phyloP scores from a whole-genome alignment of 2,113 vertebrate species.

The Hyla sarda region DNA sequence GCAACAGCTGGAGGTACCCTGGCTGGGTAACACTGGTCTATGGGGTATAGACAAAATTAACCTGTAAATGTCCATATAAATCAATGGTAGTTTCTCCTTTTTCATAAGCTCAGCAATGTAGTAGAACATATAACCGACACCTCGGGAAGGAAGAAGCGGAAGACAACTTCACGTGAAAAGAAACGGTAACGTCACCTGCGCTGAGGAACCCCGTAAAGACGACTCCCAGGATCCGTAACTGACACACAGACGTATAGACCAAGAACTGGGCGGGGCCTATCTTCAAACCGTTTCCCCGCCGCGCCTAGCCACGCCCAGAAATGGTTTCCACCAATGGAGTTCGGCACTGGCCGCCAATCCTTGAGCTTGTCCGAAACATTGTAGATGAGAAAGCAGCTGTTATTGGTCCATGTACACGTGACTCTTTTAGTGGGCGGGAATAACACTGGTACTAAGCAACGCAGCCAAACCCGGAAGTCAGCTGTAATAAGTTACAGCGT shows the following conservation, averaged over 20 bases:
- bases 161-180: too few species aligned
- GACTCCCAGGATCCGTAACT: not conserved
- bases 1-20: too few species aligned
- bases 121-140: too few species aligned
- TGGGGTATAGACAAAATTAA: too few species aligned
- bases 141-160: too few species aligned
- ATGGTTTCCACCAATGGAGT: not conserved
- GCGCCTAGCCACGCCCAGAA: not conserved
- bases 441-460: not conserved
- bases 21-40: too few species aligned
- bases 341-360: not conserved
- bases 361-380: not conserved
- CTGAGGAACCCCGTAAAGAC: not conserved
- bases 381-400: not conserved
- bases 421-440: not conserved
- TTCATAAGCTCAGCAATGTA: too few species aligned
- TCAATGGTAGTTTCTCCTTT: too few species aligned
- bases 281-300: conserved; percentile 33
- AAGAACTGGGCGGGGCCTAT: not conserved
- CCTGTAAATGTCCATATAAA: too few species aligned
- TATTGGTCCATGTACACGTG: not conserved
- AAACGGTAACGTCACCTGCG: not conserved
- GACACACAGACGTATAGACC: too few species aligned
- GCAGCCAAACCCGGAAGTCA: not conserved
- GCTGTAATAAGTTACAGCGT: too few species aligned